Conservation (phyloP, 2,113 vertebrate species). For the Amazona guildingii region DNA sequence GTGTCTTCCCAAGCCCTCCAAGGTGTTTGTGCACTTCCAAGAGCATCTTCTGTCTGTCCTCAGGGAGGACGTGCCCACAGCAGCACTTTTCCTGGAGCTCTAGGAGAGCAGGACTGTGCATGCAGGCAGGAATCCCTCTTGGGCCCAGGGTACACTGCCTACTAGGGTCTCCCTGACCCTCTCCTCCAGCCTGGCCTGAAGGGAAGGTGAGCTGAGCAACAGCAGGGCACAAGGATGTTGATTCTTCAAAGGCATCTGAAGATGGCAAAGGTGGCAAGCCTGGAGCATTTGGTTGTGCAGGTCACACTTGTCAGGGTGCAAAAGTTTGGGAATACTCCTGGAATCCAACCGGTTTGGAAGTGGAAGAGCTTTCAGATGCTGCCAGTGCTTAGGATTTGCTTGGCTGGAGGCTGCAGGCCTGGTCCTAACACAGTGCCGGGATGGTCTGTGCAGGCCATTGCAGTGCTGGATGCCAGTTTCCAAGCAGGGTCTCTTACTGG, state of each 20-base stretch:
- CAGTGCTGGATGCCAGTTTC: neutral
- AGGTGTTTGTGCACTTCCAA: neutral
- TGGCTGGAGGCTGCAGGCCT: neutral
- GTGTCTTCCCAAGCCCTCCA: neutral
- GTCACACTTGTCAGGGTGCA: neutral
- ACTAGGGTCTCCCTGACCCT: neutral
- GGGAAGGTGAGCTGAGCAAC: neutral
- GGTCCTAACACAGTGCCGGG: accelerated
- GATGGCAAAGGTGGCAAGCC: neutral
- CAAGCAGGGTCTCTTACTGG: neutral
- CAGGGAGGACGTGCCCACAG: accelerated
- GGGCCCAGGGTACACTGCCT: neutral
- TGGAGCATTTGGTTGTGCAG: neutral
- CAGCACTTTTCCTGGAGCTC: neutral
- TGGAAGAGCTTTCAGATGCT: neutral
- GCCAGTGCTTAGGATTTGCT: neutral
- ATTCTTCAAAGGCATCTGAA: neutral
- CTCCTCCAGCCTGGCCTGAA: neutral
- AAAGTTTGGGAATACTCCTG: neutral
- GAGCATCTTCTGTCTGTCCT: neutral
- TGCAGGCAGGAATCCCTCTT: neutral
- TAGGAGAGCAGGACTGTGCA: neutral
- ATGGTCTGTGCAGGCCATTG: neutral
- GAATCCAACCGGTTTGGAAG: neutral
- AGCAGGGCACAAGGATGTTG: neutral